Evolutionary conservation across 2,888 invertebrate species (phyloP).

Genomic region (Synanthedon myopaeformis): DNA sequence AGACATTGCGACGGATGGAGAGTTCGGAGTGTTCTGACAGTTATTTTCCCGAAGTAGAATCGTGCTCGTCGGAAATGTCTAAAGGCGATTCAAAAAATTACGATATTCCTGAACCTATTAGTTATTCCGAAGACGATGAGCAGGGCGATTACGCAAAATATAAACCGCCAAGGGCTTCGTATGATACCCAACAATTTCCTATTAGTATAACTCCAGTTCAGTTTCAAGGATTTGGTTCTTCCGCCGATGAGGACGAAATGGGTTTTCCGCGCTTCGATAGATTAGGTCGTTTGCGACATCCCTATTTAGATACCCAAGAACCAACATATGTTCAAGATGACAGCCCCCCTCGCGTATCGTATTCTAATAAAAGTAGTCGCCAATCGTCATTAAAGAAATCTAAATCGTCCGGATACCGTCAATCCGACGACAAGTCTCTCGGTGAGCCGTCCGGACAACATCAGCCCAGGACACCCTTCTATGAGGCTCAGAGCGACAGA

Average conservation of each 20-base stretch:
- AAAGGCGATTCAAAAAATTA: slow-evolving; percentile 62
- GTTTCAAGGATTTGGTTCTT: slow-evolving; percentile 73
- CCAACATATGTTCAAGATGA: slow-evolving; percentile 61
- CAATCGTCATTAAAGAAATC: slow-evolving; percentile 59
- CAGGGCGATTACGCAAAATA: slow-evolving; percentile 58
- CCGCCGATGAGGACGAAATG: slow-evolving; percentile 75
- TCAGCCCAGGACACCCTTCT: slow-evolving; percentile 38
- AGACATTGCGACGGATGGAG: slow-evolving; percentile 65
- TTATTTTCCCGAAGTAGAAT: slow-evolving; percentile 75
- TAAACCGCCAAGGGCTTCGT: slow-evolving; percentile 34
- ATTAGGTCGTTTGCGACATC: slow-evolving; percentile 66
- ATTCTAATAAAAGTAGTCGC: slow-evolving; percentile 61
- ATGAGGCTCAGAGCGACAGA: slow-evolving; percentile 55
- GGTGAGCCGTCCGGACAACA: slow-evolving; percentile 49
- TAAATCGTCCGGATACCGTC: slow-evolving; percentile 48
- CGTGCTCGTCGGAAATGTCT: slow-evolving; percentile 72
- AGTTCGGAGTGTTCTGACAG: slow-evolving; percentile 78
- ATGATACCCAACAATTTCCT: slow-evolving; percentile 55
- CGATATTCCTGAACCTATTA: slow-evolving; percentile 44
- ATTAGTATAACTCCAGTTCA: slow-evolving; percentile 60
- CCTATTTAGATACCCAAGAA: slow-evolving; percentile 62
- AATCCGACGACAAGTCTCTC: slow-evolving; percentile 40
- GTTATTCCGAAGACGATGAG: slow-evolving; percentile 71
- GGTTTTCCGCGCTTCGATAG: slow-evolving; percentile 74
- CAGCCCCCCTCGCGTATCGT: slow-evolving; percentile 53